These are phyloP conservation scores for Aurelia sp. DNA, from an alignment of 30 jellyfish, hydroid and myxozoan species.

Conservation along the genomic window DNA sequence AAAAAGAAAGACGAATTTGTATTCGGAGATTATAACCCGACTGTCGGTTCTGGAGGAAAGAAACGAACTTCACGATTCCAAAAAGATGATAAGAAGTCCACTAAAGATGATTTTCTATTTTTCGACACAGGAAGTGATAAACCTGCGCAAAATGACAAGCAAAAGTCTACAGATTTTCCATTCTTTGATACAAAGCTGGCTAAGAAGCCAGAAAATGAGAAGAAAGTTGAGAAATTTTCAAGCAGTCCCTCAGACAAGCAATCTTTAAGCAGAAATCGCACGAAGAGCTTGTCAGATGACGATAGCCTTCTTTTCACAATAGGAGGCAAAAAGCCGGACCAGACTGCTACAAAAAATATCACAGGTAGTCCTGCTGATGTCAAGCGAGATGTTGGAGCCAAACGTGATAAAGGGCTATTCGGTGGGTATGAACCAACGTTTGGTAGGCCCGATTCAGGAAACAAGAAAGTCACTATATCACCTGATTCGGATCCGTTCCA, in stretches of 20 bases:
- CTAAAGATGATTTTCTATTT: conserved; percentile 35
- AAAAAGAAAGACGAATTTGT: conserved; percentile 10
- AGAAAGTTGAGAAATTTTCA: too few species aligned
- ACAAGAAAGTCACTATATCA: conserved; percentile 14
- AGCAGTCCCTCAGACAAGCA: too few species aligned
- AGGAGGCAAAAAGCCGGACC: conserved; percentile 22
- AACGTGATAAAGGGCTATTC: neutral
- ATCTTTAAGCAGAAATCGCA: conserved; percentile 1
- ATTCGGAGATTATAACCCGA: conserved; percentile 52
- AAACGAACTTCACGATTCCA: conserved; percentile 34
- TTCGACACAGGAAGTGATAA: conserved; percentile 15
- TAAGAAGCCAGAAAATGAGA: neutral
- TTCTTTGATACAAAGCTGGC: conserved; percentile 27
- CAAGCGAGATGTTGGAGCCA: neutral
- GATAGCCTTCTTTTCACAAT: conserved; percentile 5
- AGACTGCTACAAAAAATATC: too few species aligned
- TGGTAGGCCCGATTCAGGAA: conserved; percentile 14
- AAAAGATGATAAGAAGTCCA: neutral
- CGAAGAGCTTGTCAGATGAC: conserved; percentile 48
- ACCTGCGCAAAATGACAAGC: neutral
- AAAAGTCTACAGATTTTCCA: conserved; percentile 1
- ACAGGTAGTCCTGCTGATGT: neutral
- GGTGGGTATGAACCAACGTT: conserved; percentile 68
- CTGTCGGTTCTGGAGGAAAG: conserved; percentile 53
- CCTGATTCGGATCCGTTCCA: conserved; percentile 51